Conservation (phyloP, 2,888 invertebrate species). For the Pasiphila rectangulata region DNA sequence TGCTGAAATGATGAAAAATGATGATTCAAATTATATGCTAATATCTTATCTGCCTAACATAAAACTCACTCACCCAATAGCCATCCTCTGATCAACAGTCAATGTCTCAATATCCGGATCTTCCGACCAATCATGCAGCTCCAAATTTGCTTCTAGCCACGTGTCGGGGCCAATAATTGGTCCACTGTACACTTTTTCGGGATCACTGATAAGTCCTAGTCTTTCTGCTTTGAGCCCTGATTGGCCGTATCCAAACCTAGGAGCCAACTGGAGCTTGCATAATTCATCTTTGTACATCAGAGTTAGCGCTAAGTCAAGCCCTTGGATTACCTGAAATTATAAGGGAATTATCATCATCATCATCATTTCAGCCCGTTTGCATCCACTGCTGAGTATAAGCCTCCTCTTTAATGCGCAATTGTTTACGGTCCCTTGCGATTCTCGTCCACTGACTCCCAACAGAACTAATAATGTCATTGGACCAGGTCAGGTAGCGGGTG, state of each 20-base stretch:
- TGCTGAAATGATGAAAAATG: too few relatives aligned
- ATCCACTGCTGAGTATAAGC: too few relatives aligned
- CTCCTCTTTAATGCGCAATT: too few relatives aligned
- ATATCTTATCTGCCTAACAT: not conserved
- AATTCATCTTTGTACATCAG: constrained; percentile 92
- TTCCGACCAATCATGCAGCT: constrained; percentile 84
- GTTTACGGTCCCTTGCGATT: too few relatives aligned
- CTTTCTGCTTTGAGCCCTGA: constrained; percentile 82
- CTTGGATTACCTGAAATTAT: constrained; percentile 83
- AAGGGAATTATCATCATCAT: not conserved
- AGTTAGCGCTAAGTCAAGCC: constrained; percentile 90
- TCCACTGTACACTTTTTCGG: constrained; percentile 57
- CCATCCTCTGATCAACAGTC: constrained; percentile 84
- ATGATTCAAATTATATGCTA: too few relatives aligned
- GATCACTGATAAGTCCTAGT: constrained; percentile 61
- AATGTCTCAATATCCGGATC: constrained; percentile 86
- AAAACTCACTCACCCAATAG: constrained; percentile 83
- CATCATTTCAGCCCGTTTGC: too few relatives aligned
- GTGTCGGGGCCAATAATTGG: constrained; percentile 84
- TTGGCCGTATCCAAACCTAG: constrained; percentile 91
- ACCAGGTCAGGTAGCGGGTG: too few relatives aligned
- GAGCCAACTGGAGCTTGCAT: constrained; percentile 85
- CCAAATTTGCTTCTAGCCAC: constrained; percentile 85
- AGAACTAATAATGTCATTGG: too few relatives aligned
- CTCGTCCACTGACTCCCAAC: too few relatives aligned